Evolutionary conservation across 2,113 vertebrate species (phyloP).

Genomic region (Callithrix jacchus): DNA sequence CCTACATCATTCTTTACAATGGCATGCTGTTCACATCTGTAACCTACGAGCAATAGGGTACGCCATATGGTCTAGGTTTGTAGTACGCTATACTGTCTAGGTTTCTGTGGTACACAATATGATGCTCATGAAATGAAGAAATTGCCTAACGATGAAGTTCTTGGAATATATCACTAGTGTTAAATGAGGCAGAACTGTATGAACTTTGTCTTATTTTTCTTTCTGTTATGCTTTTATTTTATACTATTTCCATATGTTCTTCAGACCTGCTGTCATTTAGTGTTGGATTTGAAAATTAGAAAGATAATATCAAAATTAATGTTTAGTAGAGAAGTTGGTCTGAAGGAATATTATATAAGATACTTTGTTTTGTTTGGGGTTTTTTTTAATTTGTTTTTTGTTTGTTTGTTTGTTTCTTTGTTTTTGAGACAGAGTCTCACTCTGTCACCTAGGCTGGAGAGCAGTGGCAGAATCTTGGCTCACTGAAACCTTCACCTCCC

Average conservation of each 20-base stretch:
- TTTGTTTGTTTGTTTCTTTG: too few relatives aligned
- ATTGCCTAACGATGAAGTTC: background rate
- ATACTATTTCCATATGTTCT: background rate
- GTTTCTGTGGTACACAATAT: background rate
- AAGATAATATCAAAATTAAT: background rate
- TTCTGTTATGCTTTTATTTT: background rate
- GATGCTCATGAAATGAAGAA: background rate
- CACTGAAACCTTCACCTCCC: too few relatives aligned
- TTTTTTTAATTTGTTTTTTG: too few relatives aligned
- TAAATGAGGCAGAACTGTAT: background rate
- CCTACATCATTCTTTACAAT: background rate
- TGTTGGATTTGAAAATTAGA: background rate
- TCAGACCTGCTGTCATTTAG: background rate
- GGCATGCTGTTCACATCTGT: background rate
- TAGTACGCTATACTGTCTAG: too few relatives aligned
- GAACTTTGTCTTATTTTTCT: background rate
- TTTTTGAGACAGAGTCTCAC: too few relatives aligned
- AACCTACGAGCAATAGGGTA: background rate
- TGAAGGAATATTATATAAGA: background rate
- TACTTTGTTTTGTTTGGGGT: background rate
- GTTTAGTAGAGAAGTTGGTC: background rate
- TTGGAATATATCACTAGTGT: background rate
- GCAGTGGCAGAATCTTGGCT: too few relatives aligned
- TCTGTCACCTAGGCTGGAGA: too few relatives aligned
- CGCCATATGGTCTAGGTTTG: background rate